phyloP scores from a whole-genome alignment of 2,797 vertebrate species.

The Chiloscyllium punctatum region DNA sequence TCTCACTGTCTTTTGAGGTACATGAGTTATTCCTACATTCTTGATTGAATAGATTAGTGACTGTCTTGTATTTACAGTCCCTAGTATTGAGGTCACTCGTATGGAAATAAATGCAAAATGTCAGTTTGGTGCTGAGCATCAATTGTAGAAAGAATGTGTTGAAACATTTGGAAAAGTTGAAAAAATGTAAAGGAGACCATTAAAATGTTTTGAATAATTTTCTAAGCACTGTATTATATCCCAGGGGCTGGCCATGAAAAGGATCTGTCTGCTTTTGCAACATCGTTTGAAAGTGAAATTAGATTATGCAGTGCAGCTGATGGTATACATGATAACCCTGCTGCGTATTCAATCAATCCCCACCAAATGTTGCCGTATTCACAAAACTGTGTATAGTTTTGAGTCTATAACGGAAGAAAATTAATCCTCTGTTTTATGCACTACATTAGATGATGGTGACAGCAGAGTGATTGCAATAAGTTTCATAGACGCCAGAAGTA shows the following conservation, averaged over 20 bases:
- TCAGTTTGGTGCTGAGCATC: background rate
- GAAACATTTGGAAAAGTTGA: background rate
- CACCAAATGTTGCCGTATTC: background rate
- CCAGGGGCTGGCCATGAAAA: background rate
- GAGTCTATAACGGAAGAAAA: background rate
- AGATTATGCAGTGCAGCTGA: constrained; percentile 11
- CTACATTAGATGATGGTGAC: background rate
- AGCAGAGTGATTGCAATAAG: background rate
- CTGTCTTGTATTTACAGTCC: background rate
- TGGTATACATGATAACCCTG: background rate
- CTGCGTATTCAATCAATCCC: background rate
- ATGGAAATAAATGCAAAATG: background rate
- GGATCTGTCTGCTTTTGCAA: background rate
- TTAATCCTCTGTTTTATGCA: background rate
- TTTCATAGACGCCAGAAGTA: background rate
- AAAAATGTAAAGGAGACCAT: background rate
- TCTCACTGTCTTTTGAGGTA: background rate
- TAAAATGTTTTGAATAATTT: background rate
- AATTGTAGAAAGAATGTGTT: background rate
- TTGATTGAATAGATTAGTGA: background rate
- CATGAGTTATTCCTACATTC: background rate
- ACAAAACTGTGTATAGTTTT: background rate
- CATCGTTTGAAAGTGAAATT: constrained; percentile 23
- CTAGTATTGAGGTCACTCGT: background rate
- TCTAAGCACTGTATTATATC: background rate